phyloP scores from a whole-genome alignment of 2,888 invertebrate genomes.

The Aphodius sticticus region DNA sequence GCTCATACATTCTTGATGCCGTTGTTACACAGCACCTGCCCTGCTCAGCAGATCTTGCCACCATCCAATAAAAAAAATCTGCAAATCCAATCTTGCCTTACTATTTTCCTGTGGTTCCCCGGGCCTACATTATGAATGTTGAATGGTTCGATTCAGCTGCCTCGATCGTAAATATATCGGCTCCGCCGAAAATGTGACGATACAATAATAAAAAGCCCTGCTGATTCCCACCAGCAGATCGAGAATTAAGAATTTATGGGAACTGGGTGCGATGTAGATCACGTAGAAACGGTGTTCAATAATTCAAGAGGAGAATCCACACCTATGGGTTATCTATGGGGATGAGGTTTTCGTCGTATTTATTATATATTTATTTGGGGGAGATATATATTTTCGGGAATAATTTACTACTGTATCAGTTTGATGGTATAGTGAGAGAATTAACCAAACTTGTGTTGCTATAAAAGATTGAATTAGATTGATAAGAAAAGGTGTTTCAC shows the following conservation, averaged over 20 bases:
- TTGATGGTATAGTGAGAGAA: no score
- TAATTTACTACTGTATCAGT: neutral
- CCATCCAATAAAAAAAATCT: neutral
- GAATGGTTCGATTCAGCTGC: neutral
- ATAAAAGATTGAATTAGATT: no score
- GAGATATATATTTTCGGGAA: conserved; percentile 9
- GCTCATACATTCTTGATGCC: no score
- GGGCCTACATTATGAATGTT: neutral
- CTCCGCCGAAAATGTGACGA: conserved; percentile 22
- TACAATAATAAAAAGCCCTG: conserved; percentile 48
- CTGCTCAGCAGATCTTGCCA: no score
- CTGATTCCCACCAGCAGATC: conserved; percentile 40
- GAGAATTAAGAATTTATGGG: conserved; percentile 55
- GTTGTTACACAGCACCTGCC: no score
- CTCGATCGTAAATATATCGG: neutral
- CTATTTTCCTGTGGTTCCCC: neutral
- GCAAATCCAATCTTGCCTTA: neutral
- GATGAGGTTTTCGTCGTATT: conserved; percentile 27
- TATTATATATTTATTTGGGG: no score
- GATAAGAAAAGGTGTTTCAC: no score
- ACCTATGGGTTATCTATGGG: conserved; percentile 34
- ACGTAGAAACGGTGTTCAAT: conserved; percentile 46
- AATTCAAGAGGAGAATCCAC: conserved; percentile 45
- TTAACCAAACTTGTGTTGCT: no score
- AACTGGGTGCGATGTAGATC: conserved; percentile 46